Conservation (phyloP, 2,113 vertebrate species). For the Cinclus mexicanus region DNA sequence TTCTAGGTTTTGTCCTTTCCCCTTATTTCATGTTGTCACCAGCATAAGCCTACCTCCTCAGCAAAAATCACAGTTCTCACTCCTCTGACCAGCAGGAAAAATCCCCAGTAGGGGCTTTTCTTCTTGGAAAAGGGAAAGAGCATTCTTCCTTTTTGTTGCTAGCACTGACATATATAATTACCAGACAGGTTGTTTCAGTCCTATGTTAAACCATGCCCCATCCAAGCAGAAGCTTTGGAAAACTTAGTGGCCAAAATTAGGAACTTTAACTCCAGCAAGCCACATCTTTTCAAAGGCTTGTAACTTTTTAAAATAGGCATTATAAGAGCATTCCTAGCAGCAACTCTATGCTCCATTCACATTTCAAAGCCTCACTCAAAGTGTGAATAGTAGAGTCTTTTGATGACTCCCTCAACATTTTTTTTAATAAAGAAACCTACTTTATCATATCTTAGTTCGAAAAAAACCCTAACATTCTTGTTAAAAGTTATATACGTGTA, state of each 20-base stretch:
- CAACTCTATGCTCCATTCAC: neutral
- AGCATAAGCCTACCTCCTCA: neutral
- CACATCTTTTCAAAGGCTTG: neutral
- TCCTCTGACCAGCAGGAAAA: neutral
- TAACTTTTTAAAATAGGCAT: neutral
- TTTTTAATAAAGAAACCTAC: neutral
- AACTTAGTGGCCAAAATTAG: neutral
- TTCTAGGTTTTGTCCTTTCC: neutral
- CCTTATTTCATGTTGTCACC: neutral
- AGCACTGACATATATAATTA: neutral
- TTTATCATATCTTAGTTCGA: neutral
- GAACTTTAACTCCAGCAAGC: neutral
- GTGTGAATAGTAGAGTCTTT: neutral
- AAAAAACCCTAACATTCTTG: neutral
- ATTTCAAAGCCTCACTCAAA: neutral
- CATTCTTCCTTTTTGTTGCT: neutral
- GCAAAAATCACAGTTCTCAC: neutral
- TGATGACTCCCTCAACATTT: neutral
- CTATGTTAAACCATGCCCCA: neutral
- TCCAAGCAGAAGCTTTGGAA: neutral
- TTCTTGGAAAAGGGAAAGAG: neutral
- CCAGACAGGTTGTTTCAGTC: neutral
- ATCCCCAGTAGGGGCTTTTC: neutral
- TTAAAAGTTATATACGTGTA: neutral
- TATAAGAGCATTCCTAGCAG: neutral